Evolutionary conservation across 2,888 invertebrate species (phyloP).

Genomic region (Ramazzottius varieornatus): DNA sequence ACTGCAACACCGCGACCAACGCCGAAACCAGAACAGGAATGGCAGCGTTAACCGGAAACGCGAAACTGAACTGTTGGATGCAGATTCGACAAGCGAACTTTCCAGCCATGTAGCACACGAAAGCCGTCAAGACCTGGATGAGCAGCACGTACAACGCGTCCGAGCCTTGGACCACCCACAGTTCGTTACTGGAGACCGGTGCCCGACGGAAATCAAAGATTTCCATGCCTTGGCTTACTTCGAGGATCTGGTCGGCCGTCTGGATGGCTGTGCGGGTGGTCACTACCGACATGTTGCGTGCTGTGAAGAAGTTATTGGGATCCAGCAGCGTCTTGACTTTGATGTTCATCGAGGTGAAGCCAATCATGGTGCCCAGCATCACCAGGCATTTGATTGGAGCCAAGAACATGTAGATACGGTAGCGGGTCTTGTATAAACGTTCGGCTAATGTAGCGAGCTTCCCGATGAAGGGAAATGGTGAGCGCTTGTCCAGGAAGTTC

Average conservation of each 20-base stretch:
- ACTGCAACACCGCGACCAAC: constrained; percentile 59
- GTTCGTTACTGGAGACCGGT: background rate
- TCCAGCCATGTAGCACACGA: constrained; percentile 67
- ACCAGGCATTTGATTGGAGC: constrained; percentile 66
- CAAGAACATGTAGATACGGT: constrained; percentile 65
- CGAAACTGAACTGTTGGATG: constrained; percentile 87
- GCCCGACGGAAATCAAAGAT: background rate
- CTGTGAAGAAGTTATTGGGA: constrained; percentile 3
- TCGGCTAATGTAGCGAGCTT: constrained; percentile 48
- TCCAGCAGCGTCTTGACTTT: constrained; percentile 12
- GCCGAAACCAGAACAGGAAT: constrained; percentile 66
- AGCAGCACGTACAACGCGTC: constrained; percentile 40
- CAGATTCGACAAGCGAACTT: constrained; percentile 88
- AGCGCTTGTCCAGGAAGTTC: constrained; percentile 66
- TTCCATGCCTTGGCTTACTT: background rate
- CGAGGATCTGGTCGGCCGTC: background rate
- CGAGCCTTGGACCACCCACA: background rate
- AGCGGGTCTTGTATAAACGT: constrained; percentile 47
- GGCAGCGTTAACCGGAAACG: constrained; percentile 74
- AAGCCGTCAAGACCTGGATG: constrained; percentile 53
- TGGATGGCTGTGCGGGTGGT: background rate
- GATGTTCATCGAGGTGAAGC: constrained; percentile 39
- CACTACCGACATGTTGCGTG: background rate
- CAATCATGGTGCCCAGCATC: constrained; percentile 45
- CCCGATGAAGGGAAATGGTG: constrained; percentile 46